Conservation (phyloP, 2,888 invertebrate genomes). For the Euphydryas editha region DNA sequence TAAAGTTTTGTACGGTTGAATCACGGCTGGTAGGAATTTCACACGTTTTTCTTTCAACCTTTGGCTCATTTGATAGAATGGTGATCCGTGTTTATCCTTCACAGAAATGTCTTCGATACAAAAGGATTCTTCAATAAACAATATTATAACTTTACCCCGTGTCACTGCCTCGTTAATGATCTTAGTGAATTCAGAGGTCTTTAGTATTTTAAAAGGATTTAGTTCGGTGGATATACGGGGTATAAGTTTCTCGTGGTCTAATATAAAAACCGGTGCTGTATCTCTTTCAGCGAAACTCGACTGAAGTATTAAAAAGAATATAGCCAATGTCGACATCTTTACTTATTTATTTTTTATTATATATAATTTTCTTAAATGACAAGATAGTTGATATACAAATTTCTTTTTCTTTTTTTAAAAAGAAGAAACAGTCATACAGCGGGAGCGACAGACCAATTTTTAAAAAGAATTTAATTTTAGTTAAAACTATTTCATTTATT, state of each 20-base stretch:
- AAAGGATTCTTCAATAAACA: constrained; percentile 64
- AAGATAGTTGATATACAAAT: no score
- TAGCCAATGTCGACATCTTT: constrained; percentile 25
- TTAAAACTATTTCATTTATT: no score
- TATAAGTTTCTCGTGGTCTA: constrained; percentile 55
- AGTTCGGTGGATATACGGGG: constrained; percentile 42
- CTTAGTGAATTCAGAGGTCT: constrained; percentile 48
- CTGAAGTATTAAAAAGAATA: constrained; percentile 29
- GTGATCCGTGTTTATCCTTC: constrained; percentile 57
- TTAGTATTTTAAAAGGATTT: constrained; percentile 59
- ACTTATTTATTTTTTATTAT: neutral
- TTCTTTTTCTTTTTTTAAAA: neutral
- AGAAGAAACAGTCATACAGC: no score
- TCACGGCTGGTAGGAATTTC: constrained; percentile 59
- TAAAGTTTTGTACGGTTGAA: constrained; percentile 54
- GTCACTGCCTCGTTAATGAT: constrained; percentile 52
- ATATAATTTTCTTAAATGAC: no score
- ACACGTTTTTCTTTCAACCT: constrained; percentile 51
- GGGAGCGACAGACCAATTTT: no score
- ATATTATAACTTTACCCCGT: constrained; percentile 50
- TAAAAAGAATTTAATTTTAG: no score
- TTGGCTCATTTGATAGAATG: constrained; percentile 52
- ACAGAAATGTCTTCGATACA: constrained; percentile 61
- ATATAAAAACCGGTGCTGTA: constrained; percentile 58
- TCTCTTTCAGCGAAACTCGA: constrained; percentile 43